Percentiles rank a stretch among this genome's conserved stretches.
These are phyloP conservation scores for Cremastinae sp. DNA, from an alignment of 2,888 invertebrate species.

Conservation along the genomic window DNA sequence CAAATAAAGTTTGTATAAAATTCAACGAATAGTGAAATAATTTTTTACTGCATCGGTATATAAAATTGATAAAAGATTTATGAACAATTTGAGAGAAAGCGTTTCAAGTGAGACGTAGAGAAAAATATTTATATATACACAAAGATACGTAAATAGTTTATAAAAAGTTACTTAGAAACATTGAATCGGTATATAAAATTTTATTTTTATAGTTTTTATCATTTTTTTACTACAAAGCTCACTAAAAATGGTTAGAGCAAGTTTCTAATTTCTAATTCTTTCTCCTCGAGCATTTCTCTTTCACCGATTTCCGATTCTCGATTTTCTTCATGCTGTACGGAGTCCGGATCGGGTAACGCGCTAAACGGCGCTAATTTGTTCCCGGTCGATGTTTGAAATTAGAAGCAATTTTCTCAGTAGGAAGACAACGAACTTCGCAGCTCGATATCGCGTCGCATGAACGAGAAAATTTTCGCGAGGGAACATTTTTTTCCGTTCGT, in stretches of 20 bases:
- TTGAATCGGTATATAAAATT: too few species aligned
- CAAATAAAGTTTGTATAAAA: too few species aligned
- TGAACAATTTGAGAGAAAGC: too few species aligned
- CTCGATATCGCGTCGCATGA: conserved; percentile 22
- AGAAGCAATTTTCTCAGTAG: conserved; percentile 55
- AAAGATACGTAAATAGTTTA: too few species aligned
- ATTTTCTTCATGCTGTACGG: not conserved
- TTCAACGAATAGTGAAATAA: too few species aligned
- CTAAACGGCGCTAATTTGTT: conserved; percentile 56
- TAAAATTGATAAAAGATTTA: too few species aligned
- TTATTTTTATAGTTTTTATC: too few species aligned
- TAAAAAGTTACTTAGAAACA: too few species aligned
- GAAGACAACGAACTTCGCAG: conserved; percentile 58
- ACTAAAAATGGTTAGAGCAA: not conserved
- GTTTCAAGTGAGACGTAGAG: too few species aligned
- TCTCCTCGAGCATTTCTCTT: not conserved
- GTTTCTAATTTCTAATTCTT: not conserved
- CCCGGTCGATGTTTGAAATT: conserved; percentile 55
- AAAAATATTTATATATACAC: too few species aligned
- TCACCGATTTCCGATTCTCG: conserved; percentile 10
- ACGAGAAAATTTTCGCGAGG: not conserved
- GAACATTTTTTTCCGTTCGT: not conserved
- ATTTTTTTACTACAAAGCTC: too few species aligned
- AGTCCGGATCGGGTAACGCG: not conserved
- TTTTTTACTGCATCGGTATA: too few species aligned